Evolutionary conservation across 1,140 invertebrate genomes (phyloP).

Genomic region (Sitodiplosis mosellana): DNA sequence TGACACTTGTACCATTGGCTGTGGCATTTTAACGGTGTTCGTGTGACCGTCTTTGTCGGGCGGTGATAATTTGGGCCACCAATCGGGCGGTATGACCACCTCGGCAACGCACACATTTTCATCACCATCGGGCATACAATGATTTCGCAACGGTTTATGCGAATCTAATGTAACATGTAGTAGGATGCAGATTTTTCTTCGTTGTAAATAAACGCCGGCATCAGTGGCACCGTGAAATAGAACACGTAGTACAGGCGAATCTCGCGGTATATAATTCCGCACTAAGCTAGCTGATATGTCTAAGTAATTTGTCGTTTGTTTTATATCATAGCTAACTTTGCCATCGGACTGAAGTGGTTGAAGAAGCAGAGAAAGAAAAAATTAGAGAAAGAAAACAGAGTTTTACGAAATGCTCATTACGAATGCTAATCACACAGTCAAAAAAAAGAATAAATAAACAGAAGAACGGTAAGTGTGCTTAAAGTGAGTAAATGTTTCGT

Average conservation of each 20-base stretch:
- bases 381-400: background rate
- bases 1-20: conserved; percentile 52
- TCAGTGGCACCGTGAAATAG: conserved; percentile 77
- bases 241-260: conserved; percentile 69
- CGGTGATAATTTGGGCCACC: conserved; percentile 62
- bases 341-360: conserved; percentile 13
- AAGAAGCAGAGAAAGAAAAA: too few species aligned
- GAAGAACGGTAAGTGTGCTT: too few species aligned
- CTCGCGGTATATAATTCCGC: conserved; percentile 57
- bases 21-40: conserved; percentile 39
- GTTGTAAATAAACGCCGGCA: conserved; percentile 32
- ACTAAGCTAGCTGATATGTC: conserved; percentile 86
- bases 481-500: too few species aligned
- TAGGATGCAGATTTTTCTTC: conserved; percentile 48
- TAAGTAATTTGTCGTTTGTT: conserved; percentile 51
- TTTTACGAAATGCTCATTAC: background rate
- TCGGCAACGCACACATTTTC: conserved; percentile 79
- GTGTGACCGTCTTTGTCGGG: conserved; percentile 36
- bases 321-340: conserved; percentile 28
- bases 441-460: too few species aligned
- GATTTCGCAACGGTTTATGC: conserved; percentile 44
- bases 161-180: conserved; percentile 45
- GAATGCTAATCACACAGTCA: background rate
- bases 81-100: conserved; percentile 54
- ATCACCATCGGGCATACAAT: conserved; percentile 72